Base-by-base conservation (phyloP, 2,113 vertebrate genomes). In the Saccopteryx bilineata region DNA sequence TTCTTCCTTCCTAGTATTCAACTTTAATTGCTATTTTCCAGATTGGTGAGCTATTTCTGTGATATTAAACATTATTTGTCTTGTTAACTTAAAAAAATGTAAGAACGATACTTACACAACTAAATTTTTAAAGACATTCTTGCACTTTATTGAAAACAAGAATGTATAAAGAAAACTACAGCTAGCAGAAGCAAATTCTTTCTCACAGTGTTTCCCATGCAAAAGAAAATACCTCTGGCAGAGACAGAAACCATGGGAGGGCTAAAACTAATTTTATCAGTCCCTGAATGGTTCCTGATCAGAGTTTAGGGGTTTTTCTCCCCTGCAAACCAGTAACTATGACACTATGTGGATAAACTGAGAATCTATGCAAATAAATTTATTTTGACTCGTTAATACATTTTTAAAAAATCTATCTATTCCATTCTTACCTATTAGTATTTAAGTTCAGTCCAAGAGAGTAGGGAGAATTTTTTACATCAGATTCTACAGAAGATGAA, bases 401-500 rank as follows among this genome's bases (percentile, higher is more conserved):
- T 81, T 18, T 81, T 80, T 61, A 9, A 24, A 95, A 71, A 65
- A 39, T 68, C 69, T 84, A 78, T 72, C 87, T 93, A 94, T 58
- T 79, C 80, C 87, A 95, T 71, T 48, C 3, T 97, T 97, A 98
- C 98, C 98, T 98, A 97, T 79, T 96, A 88, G 71, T 87, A 91
- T 39, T 97, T 71, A 97, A 96, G 96, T 86, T 96, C 68, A 92
- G 96, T 71, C 56, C 92, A 82, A 94, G 86, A 96, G 94, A 96
- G 91, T 83, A 87, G 85, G 87, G 78, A 94, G 82, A 90, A 94
- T 84, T 97, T 95, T 91, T 97, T 58, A 84, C 87, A 97, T 86
- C 93, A 86, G 97, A 95, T 68, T 97, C 98, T 95, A 98, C 94
- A 95, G 98, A 97, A 81, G 98, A 97, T 8, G 96, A 98, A 63